Base-by-base conservation (phyloP, 2,113 vertebrate species). In the Campylorhamphus procurvoides region DNA sequence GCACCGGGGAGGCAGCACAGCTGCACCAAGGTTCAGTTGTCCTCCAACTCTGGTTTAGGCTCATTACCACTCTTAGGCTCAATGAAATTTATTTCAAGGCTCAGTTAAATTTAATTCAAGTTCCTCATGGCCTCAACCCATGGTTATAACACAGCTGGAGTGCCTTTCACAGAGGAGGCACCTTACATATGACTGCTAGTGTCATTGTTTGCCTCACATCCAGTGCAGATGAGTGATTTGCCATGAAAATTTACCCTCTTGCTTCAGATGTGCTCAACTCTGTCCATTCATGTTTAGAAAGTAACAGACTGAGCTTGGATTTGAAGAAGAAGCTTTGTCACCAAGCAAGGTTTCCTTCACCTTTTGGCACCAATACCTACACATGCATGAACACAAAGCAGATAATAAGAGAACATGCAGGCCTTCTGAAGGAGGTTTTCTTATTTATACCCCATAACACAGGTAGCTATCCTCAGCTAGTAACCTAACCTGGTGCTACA, bases 361-460 rank as follows among this genome's bases (percentile, higher is more conserved):
- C 13, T 22, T 63, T 67, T 25, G 39, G 42, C 14, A 39, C 6
- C 18, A 72, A 20, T 25, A 33, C 4, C 33, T 76, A 56, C 37
- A 40, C 0, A 2, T 40, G 6, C 16, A 12, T 12, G 24, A 76
- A 8, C 10, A 56, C 0, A 2, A 55, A 29, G 42, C 75, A 82
- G 18, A 42, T 17, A 85, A 55, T 24, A 14, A 68, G 33, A 72
- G 8, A 55, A 75, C 85, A 75, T 4, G 5, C 20, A 91, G 39
- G 7, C 9, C 37, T 69, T 80, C 2, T 3, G 52, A 80, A 84
- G 28, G 17, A 52, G 20, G 16, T 14, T 49, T 87, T 76, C 44
- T 37, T 62, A 35, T 28, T 77, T 77, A 44, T 11, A 12, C 4
- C 3, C 6, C 2, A 7, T 23, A 64, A 4, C 40, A 71, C 6